These are phyloP conservation scores for Rotaria magnacalcarata DNA, from an alignment of 2,888 invertebrate species.

Conservation along the genomic window DNA sequence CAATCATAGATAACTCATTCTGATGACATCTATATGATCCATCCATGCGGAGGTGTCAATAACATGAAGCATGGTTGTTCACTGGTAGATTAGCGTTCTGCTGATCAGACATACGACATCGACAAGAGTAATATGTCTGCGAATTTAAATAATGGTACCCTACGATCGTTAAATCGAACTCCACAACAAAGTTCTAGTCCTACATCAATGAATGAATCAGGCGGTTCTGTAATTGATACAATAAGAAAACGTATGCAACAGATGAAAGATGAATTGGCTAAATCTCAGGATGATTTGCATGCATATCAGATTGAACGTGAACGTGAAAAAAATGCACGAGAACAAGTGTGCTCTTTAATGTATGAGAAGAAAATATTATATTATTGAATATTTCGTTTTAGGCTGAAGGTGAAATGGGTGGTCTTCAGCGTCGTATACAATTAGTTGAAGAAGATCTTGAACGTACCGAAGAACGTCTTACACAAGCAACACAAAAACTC, in stretches of 20 bases:
- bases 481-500: constrained; percentile 93
- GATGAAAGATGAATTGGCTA: constrained; percentile 97
- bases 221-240: constrained; percentile 6
- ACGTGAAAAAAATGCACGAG: constrained; percentile 88
- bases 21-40: background rate
- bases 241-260: constrained; percentile 86
- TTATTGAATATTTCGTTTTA: constrained; percentile 49
- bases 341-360: constrained; percentile 80
- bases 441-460: constrained; percentile 98
- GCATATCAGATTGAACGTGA: constrained; percentile 89
- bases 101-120: background rate
- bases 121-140: background rate
- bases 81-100: background rate
- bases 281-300: constrained; percentile 93
- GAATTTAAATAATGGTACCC: background rate
- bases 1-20: background rate
- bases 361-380: background rate
- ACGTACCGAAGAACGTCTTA: constrained; percentile 94
- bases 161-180: background rate
- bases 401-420: constrained; percentile 97
- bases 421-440: constrained; percentile 95
- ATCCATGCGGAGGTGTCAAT: background rate
- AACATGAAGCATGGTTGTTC: background rate
- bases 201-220: constrained; percentile 6
- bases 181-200: background rate